phyloP scores from a whole-genome alignment of 2,113 vertebrate species.

The Hoplias malabaricus region DNA sequence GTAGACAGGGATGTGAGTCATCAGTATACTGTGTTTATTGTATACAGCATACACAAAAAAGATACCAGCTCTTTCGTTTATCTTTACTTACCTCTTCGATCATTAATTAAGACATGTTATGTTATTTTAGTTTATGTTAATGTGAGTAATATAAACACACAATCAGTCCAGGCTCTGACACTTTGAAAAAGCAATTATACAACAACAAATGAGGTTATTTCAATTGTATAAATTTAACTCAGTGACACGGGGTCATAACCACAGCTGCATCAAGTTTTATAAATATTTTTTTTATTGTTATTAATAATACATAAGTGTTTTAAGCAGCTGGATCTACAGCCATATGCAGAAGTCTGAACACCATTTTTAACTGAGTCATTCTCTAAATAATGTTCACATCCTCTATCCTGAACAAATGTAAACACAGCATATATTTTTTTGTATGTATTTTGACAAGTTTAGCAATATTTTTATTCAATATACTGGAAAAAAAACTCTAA shows the following conservation, averaged over 20 bases:
- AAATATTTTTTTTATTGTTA: no score
- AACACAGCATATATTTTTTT: no score
- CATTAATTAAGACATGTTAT: neutral
- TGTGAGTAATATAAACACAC: neutral
- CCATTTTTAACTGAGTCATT: no score
- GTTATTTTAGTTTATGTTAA: neutral
- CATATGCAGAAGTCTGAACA: no score
- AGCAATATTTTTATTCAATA: no score
- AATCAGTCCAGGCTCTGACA: neutral
- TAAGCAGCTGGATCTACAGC: no score
- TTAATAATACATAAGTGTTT: no score
- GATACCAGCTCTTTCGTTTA: no score
- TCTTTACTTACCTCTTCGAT: conserved; percentile 7
- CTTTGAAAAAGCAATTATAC: neutral
- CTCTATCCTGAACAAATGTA: no score
- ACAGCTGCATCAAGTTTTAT: conserved; percentile 1
- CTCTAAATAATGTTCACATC: no score
- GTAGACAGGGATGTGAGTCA: conserved; percentile 29
- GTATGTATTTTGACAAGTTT: no score
- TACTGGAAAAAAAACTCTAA: no score
- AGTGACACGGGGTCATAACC: neutral
- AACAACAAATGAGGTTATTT: conserved; percentile 18
- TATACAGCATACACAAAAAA: neutral
- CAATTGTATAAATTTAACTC: neutral
- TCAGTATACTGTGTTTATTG: neutral